These are phyloP conservation scores for Geotrypetes seraphini DNA, from an alignment of 2,797 vertebrate genomes.

Conservation along the genomic window DNA sequence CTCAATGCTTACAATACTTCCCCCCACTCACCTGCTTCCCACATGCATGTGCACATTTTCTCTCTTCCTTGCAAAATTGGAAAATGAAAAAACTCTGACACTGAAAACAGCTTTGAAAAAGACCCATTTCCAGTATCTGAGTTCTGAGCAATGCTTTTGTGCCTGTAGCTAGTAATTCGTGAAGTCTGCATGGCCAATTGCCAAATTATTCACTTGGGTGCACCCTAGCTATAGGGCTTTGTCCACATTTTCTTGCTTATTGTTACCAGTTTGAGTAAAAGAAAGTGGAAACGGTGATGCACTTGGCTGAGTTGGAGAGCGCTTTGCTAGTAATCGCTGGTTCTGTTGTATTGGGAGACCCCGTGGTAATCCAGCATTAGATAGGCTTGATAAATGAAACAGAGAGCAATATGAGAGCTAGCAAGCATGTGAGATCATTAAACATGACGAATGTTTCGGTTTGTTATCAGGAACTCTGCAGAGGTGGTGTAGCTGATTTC, in stretches of 20 bases:
- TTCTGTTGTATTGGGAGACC: too few species aligned
- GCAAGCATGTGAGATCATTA: too few species aligned
- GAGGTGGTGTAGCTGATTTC: too few species aligned
- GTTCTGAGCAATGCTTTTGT: not conserved
- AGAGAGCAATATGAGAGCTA: too few species aligned
- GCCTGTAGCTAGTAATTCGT: not conserved
- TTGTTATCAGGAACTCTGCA: too few species aligned
- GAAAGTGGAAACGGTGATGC: not conserved
- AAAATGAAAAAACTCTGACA: not conserved
- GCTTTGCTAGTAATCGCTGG: too few species aligned
- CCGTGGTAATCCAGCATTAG: too few species aligned
- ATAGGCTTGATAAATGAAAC: too few species aligned
- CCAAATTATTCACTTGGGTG: not conserved
- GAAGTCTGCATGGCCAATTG: not conserved
- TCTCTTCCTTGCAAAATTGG: not conserved
- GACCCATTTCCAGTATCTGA: not conserved
- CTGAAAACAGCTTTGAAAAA: not conserved
- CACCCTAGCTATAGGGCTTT: not conserved
- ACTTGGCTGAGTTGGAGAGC: not conserved
- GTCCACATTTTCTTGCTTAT: not conserved
- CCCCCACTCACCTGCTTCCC: constrained; percentile 3
- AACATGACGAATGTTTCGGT: too few species aligned
- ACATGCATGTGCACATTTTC: not conserved
- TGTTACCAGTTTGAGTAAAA: not conserved
- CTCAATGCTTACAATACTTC: not conserved